Percentiles rank a stretch among this genome's conserved stretches.
These are phyloP conservation scores for Germaria angustata DNA, from an alignment of 2,888 invertebrate species.

Conservation along the genomic window DNA sequence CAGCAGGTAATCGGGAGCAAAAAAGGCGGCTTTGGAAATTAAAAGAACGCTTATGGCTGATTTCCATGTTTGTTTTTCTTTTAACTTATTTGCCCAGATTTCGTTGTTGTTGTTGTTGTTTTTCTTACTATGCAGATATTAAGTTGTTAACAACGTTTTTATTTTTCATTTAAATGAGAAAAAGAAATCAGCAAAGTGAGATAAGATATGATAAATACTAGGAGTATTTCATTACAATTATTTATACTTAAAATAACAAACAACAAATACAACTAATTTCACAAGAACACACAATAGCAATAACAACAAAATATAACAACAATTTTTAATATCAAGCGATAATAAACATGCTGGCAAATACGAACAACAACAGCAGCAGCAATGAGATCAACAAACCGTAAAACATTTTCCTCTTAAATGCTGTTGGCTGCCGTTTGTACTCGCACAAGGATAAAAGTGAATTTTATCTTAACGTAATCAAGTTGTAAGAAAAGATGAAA, in stretches of 20 bases:
- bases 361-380: conserved; percentile 1
- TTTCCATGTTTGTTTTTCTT: conserved; percentile 3
- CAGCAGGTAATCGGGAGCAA: conserved; percentile 21
- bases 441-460: conserved; percentile 36
- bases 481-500: conserved; percentile 32
- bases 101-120: background rate
- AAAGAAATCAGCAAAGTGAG: conserved; percentile 49
- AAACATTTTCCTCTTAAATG: conserved; percentile 56
- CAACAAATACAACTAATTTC: conserved; percentile 39
- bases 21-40: conserved; percentile 49
- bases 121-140: conserved; percentile 32
- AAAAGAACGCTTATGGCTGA: conserved; percentile 57
- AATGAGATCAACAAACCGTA: background rate
- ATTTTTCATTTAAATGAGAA: conserved; percentile 34
- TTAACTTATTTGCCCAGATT: too few species aligned
- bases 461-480: conserved; percentile 56
- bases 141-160: conserved; percentile 41
- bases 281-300: conserved; percentile 23
- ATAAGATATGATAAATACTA: conserved; percentile 62
- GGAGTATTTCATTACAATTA: conserved; percentile 60
- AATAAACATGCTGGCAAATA: conserved; percentile 52
- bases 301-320: conserved; percentile 39
- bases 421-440: conserved; percentile 57
- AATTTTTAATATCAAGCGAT: conserved; percentile 64
- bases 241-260: conserved; percentile 55